Evolutionary conservation across 2,888 invertebrate species (phyloP).

Genomic region (Drosophila melanosoma): DNA sequence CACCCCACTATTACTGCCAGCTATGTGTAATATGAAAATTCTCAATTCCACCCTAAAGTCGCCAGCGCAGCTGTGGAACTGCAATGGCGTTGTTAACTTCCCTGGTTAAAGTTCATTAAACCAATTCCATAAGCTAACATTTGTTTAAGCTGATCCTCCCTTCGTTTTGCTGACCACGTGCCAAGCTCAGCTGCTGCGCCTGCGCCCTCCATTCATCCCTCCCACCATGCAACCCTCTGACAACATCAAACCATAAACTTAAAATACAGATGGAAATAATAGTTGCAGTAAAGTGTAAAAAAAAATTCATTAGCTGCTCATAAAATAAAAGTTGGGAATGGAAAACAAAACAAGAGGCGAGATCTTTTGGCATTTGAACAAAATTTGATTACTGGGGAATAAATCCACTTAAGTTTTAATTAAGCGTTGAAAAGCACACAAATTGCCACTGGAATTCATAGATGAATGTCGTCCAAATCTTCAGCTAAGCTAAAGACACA

Average conservation of each 20-base stretch:
- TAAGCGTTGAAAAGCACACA: slow-evolving; percentile 59
- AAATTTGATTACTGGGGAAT: slow-evolving; percentile 41
- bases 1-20: background rate
- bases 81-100: slow-evolving; percentile 17
- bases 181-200: slow-evolving; percentile 40
- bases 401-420: slow-evolving; percentile 63
- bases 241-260: slow-evolving; percentile 2
- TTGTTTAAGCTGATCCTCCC: slow-evolving; percentile 43
- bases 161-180: slow-evolving; percentile 30
- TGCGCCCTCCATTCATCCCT: slow-evolving; percentile 30
- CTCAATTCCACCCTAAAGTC: slow-evolving; percentile 42
- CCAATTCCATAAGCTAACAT: slow-evolving; percentile 65
- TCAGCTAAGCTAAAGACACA: slow-evolving; percentile 11
- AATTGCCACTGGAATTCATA: slow-evolving; percentile 41
- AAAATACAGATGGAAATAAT: background rate
- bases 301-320: slow-evolving; percentile 45
- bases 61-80: slow-evolving; percentile 53
- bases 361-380: slow-evolving; percentile 37
- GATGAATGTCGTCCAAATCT: slow-evolving; percentile 7
- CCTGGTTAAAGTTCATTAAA: slow-evolving; percentile 46
- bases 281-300: slow-evolving; percentile 13
- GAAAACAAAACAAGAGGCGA: slow-evolving; percentile 3
- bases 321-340: slow-evolving; percentile 19
- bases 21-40: background rate
- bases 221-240: slow-evolving; percentile 46